A percentile compares a stretch with the other conserved stretches of the same genome.
These are phyloP conservation scores for Drosophila lutescens DNA, from an alignment of 2,888 invertebrate species.

Conservation along the genomic window DNA sequence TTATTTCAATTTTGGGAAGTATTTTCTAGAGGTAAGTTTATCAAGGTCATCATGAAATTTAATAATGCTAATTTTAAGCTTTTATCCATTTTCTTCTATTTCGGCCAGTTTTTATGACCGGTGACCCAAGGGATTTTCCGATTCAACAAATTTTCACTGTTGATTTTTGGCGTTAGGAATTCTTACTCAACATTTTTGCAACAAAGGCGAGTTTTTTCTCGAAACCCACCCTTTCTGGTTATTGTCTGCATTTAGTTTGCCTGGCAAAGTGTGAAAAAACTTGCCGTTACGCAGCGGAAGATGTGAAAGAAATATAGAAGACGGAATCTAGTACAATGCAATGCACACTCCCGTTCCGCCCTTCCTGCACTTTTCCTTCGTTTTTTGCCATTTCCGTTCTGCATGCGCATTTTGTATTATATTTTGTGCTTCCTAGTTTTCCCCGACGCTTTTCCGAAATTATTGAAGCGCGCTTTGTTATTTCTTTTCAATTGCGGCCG, in stretches of 20 bases:
- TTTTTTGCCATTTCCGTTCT: slow-evolving; percentile 49
- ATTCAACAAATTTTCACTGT: slow-evolving; percentile 49
- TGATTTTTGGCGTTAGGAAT: slow-evolving; percentile 63
- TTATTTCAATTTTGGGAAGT: not conserved
- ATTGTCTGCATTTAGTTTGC: slow-evolving; percentile 60
- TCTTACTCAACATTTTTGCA: slow-evolving; percentile 47
- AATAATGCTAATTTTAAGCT: not conserved
- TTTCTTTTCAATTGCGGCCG: slow-evolving; percentile 55
- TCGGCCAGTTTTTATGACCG: slow-evolving; percentile 9
- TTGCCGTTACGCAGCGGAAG: slow-evolving; percentile 62
- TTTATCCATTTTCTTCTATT: not conserved
- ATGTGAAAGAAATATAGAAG: slow-evolving; percentile 43
- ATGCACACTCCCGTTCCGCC: slow-evolving; percentile 46
- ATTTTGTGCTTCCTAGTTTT: slow-evolving; percentile 37
- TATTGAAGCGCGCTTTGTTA: slow-evolving; percentile 65
- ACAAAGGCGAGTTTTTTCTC: slow-evolving; percentile 42
- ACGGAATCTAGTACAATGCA: slow-evolving; percentile 59
- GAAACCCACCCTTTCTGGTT: slow-evolving; percentile 24
- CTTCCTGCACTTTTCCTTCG: slow-evolving; percentile 37
- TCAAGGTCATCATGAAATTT: too few species aligned
- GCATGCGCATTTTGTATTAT: slow-evolving; percentile 61
- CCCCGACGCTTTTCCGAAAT: slow-evolving; percentile 39
- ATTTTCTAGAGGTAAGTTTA: too few species aligned
- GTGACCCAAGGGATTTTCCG: slow-evolving; percentile 41
- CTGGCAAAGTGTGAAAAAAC: slow-evolving; percentile 61